Base-by-base conservation (phyloP, 2,888 invertebrate genomes). In the Drosophila suboccidentalis region DNA sequence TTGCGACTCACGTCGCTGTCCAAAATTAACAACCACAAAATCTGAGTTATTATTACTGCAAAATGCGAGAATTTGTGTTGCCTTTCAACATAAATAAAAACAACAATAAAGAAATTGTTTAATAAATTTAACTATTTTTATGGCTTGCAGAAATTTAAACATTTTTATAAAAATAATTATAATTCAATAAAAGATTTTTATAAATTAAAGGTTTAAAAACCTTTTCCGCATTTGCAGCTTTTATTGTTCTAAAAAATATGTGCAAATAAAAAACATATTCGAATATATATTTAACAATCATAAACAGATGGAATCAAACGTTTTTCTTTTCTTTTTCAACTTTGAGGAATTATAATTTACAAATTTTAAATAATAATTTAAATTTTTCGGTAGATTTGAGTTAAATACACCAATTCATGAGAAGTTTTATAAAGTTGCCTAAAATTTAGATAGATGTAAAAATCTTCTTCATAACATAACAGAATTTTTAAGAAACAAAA, bases 11-110 rank as follows among this genome's bases (percentile, higher is more conserved):
- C 80, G 68, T 67, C 61, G 62, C 88, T 80, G 88, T 88, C 83
- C 79, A 87, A 82, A 87, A 78, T 81, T 68, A 87, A 83, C 85
- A 87, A 71, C 82, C 85, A 79, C 85, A 76, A 82, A 85, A 82
- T 76, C 88, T 82, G 86, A 88, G 80, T 88, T 85, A 83, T 83
- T 88, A 82, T 85, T 76, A 54, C 36, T 54, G 73, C 86, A 67
- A 71, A 76, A 71, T 78, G 67, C 44, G 46, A n/a, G 26, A 38
- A 58, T 82, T 76, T 75, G 76, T 62, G 70, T 49, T 67, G 61
- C 53, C 62, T 69, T 57, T 62, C 32, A 55, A 36, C 44, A 26
- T 26, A 26, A 26, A 26, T 6, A 44, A 44, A 55, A 57, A 10
- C 22, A 57, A 10, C 22, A n/a, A 49, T 9, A 47, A 32, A 22